Conservation (phyloP, 2,888 invertebrate species). For the Melanotus villosus region DNA sequence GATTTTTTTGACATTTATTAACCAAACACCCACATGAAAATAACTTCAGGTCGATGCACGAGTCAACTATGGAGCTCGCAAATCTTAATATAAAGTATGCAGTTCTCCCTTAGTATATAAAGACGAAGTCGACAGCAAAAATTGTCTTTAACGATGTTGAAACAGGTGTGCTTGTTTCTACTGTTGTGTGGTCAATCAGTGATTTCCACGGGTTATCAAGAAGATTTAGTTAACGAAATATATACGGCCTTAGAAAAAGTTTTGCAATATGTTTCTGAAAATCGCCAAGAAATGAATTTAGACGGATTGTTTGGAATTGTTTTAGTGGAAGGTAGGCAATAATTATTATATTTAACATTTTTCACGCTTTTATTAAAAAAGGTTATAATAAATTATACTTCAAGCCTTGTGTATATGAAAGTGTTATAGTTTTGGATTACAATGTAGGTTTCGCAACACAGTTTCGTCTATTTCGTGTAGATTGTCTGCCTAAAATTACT, state of each 20-base stretch:
- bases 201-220: not conserved
- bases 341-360: not conserved
- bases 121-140: not conserved
- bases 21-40: no score
- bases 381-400: no score
- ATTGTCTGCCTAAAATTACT: no score
- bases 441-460: no score
- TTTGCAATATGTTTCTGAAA: slow-evolving; percentile 60
- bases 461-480: no score
- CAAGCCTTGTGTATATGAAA: no score
- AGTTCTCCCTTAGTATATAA: slow-evolving; percentile 7
- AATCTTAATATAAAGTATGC: not conserved
- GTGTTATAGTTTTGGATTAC: no score
- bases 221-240: not conserved
- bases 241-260: slow-evolving; percentile 53
- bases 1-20: no score
- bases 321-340: slow-evolving; percentile 62
- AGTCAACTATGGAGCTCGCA: not conserved
- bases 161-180: not conserved
- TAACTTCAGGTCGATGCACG: no score
- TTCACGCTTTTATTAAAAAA: not conserved
- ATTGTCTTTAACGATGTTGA: not conserved
- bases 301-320: slow-evolving; percentile 64
- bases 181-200: not conserved
- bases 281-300: slow-evolving; percentile 62